Evolutionary conservation across 2,113 vertebrate genomes (phyloP).

Genomic region (Triplophysa dalaica): DNA sequence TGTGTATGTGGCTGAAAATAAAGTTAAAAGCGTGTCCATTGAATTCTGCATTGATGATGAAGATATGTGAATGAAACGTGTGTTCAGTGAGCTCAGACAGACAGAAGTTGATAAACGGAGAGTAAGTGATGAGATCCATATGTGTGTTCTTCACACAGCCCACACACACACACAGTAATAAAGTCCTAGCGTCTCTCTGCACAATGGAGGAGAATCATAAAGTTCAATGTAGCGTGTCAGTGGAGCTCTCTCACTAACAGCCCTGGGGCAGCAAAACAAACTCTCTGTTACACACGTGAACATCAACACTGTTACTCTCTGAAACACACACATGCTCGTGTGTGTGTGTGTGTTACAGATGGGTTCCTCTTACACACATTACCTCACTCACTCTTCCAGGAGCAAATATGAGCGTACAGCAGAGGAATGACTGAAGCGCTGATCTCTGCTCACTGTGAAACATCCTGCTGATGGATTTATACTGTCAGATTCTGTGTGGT

Average conservation of each 20-base stretch:
- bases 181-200: slow-evolving; percentile 18
- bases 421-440: background rate
- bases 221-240: slow-evolving; percentile 43
- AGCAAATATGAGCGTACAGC: background rate
- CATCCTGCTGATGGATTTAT: slow-evolving; percentile 20
- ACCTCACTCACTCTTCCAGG: slow-evolving; percentile 20
- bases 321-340: slow-evolving; percentile 28
- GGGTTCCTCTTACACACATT: slow-evolving; percentile 22
- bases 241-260: slow-evolving; percentile 39
- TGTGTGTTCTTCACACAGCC: slow-evolving; percentile 22
- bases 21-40: too few species aligned
- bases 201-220: slow-evolving; percentile 44
- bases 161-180: slow-evolving; percentile 26
- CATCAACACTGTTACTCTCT: background rate
- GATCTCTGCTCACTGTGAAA: background rate
- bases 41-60: background rate
- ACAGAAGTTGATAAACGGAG: background rate
- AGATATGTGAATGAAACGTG: background rate
- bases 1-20: too few species aligned
- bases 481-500: slow-evolving; percentile 25
- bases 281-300: slow-evolving; percentile 25
- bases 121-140: slow-evolving; percentile 32
- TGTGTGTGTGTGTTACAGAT: slow-evolving; percentile 47
- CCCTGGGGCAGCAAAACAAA: slow-evolving; percentile 43
- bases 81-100: slow-evolving; percentile 22